Base-by-base conservation (phyloP, 2,113 vertebrate genomes). In the Chionodraco myersi region DNA sequence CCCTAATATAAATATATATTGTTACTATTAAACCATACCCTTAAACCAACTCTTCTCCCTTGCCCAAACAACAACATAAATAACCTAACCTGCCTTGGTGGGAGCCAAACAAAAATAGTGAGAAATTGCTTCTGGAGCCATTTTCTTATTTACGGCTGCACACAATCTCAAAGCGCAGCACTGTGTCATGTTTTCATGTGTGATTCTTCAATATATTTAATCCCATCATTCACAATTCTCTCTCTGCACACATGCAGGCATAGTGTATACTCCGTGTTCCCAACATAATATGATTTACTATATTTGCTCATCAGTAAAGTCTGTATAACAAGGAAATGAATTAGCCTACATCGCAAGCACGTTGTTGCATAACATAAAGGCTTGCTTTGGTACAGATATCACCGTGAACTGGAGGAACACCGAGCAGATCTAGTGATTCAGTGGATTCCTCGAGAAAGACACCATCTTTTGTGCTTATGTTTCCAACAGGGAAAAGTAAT, bases 401-500 rank as follows among this genome's bases (percentile, higher is more conserved):
- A 68, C 69, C 60, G 59, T 26, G 63, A 71, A 59, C 49, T 52
- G 26, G 11, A 69, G 54, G 66, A 76, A 82, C 21, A 57, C 72
- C 0, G 62, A 69, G 30, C 71, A 72, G 34, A 84, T 80, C 52
- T 64, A 68, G 68, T 14, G 65, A 85, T 80, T 89, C 77, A 86
- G 57, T 82, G 21, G 30, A 71, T 85, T 89, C 60, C 54, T 59
- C 54, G 18, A 68, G 75, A 72, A 62, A 67, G 58, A 56, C 48
- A 76, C 53, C 23, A 16, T 74, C 86, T 80, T 91, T 92, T 89
- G 81, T 91, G 85, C 79, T 48, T 81, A 78, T 83, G 89, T 92
- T 88, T 90, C 82, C 90, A 88, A 92, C 88, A 87, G 75, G 61
- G 72, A 86, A 84, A 87, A 83, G 82, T 92, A 91, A 92, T 94